These are phyloP conservation scores for Capitulum mitella DNA, from an alignment of 2,888 invertebrate species.

Conservation along the genomic window DNA sequence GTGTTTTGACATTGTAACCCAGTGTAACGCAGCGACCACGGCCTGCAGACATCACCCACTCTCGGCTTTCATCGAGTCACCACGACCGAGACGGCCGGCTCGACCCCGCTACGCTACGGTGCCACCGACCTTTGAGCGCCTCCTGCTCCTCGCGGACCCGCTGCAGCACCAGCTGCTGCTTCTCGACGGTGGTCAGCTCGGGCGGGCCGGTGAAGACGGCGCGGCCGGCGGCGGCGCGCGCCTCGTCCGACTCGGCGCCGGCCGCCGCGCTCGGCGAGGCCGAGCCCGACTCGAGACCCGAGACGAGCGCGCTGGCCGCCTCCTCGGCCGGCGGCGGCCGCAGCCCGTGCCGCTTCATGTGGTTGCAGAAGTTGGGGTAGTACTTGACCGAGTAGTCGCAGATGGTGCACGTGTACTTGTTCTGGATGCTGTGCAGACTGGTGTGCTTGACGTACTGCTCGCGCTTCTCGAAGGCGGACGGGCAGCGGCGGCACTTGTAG, in stretches of 20 bases:
- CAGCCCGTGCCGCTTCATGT: slow-evolving; percentile 61
- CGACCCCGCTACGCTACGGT: too few species aligned
- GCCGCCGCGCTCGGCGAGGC: slow-evolving; percentile 11
- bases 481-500: slow-evolving; percentile 76
- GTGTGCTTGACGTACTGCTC: slow-evolving; percentile 76
- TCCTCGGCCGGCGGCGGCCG: slow-evolving; percentile 30
- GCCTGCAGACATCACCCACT: too few species aligned
- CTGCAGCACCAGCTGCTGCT: slow-evolving; percentile 54
- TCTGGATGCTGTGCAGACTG: slow-evolving; percentile 72
- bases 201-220: slow-evolving; percentile 27
- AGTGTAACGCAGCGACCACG: too few species aligned
- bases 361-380: slow-evolving; percentile 74
- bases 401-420: slow-evolving; percentile 69
- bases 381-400: slow-evolving; percentile 85
- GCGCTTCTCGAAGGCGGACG: slow-evolving; percentile 76
- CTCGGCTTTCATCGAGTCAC: too few species aligned
- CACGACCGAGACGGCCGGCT: too few species aligned
- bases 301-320: slow-evolving; percentile 21
- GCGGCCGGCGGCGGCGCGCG: slow-evolving; percentile 21
- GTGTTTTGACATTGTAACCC: too few species aligned
- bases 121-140: slow-evolving; percentile 37
- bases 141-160: slow-evolving; percentile 39
- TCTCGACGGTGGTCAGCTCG: slow-evolving; percentile 50
- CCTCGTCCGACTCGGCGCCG: slow-evolving; percentile 20
- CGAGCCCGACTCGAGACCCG: slow-evolving; percentile 26